Evolutionary conservation across 2,797 vertebrate genomes (phyloP), one percentile per base, ranked within the genome.

Genomic region (Anguilla megastoma): DNA sequence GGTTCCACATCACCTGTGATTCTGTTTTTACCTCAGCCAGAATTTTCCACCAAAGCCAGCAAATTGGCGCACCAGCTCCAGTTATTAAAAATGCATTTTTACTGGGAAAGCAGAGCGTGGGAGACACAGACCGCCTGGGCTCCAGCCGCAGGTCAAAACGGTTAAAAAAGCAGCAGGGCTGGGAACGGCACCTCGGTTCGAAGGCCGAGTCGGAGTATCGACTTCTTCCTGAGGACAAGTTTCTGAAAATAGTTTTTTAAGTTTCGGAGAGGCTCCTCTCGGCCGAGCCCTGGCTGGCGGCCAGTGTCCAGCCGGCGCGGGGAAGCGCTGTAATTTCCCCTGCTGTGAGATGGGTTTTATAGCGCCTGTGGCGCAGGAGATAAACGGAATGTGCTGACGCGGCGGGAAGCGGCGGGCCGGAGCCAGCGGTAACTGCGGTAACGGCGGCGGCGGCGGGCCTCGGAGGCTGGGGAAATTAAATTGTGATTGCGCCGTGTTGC

Each of bases 381-480:
- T 88, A 88, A 90, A 71, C 52, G 88, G 89, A 92, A 94, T 92
- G 85, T 93, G 95, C 95, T 92, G 94, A 95, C 92, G 95, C 93
- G 94, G 94, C 90, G 88, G 88, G 80, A 24, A 48, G 89, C 86
- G 82, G 18, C 24, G 69, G 93, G 93, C 94, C 93, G 91, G 93
- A 93, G 94, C 93, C 93, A 92, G 93, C 91, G 93, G 91, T 91
- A 92, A 93, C 93, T 91, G 91, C 94, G 90, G 36, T 36, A 36
- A 36, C 36, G 36, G 33, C 33, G 33, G 92, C 93, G 33, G 92
- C 93, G 92, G 93, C 94, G 90, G 86, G 87, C 89, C 92, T 6
- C 63, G 0, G 63, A 66, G 63, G n/a, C 89, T 88, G 87, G 89
- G 93, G 92, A 94, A 95, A 96, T 96, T 96, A 96, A 95, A 95